Percentiles rank a stretch among this genome's conserved stretches.
These are phyloP conservation scores for Hoplodrina blanda DNA, from an alignment of 2,888 invertebrate species.

Conservation along the genomic window DNA sequence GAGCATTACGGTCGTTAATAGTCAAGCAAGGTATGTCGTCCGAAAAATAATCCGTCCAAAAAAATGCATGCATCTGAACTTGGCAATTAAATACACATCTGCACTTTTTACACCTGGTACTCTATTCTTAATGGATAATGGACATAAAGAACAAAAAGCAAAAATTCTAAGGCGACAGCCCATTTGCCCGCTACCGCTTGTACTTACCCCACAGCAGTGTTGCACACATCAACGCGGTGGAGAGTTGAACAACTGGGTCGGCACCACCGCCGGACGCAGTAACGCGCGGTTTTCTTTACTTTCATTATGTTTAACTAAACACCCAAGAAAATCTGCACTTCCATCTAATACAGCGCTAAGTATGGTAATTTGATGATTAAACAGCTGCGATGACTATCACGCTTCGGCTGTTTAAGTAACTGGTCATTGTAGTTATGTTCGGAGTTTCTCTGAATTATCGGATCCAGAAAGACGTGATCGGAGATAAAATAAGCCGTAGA, in stretches of 20 bases:
- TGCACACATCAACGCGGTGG: conserved; percentile 66
- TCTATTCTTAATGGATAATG: no score
- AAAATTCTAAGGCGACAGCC: neutral
- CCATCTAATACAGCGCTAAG: conserved; percentile 2
- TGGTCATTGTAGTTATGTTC: neutral
- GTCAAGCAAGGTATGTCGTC: no score
- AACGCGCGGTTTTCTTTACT: conserved; percentile 63
- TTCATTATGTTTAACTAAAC: conserved; percentile 59
- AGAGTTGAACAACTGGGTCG: conserved; percentile 75
- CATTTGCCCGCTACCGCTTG: conserved; percentile 24
- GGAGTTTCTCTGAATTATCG: neutral
- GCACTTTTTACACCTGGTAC: no score
- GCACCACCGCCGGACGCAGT: conserved; percentile 46
- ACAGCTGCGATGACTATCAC: neutral
- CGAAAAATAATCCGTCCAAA: no score
- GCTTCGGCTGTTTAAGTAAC: neutral
- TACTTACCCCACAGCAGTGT: conserved; percentile 48
- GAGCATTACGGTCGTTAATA: no score
- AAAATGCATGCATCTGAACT: no score
- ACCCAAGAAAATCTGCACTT: conserved; percentile 53
- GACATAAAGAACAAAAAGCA: no score
- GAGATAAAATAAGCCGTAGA: no score
- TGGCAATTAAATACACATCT: no score
- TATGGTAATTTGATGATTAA: conserved; percentile 24
- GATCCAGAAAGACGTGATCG: neutral